Conservation (phyloP, 2,113 vertebrate species). For the Oryzias celebensis region DNA sequence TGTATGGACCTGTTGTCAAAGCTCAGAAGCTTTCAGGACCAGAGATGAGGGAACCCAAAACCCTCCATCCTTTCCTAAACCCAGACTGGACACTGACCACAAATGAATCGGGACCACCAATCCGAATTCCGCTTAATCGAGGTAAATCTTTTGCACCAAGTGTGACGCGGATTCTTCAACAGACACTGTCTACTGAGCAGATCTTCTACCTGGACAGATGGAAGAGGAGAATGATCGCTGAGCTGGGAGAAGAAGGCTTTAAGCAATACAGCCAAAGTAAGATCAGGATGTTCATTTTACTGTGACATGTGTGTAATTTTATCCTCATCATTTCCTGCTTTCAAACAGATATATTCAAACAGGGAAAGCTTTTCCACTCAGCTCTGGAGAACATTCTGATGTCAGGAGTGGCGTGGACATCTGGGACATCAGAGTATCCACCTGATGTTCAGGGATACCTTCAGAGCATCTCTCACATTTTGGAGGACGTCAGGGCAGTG, state of each 20-base stretch:
- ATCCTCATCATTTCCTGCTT: not conserved
- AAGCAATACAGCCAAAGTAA: slow-evolving; percentile 85
- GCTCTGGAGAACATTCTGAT: slow-evolving; percentile 81
- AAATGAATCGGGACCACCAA: slow-evolving; percentile 53
- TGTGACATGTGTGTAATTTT: not conserved
- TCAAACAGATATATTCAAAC: slow-evolving; percentile 83
- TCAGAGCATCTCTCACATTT: slow-evolving; percentile 81
- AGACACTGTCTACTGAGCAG: slow-evolving; percentile 86
- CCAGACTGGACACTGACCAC: slow-evolving; percentile 43
- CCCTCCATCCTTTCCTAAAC: slow-evolving; percentile 78
- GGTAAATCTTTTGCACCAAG: slow-evolving; percentile 73
- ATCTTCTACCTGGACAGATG: slow-evolving; percentile 87
- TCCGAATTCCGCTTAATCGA: slow-evolving; percentile 75
- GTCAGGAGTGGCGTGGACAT: slow-evolving; percentile 40
- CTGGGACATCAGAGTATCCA: slow-evolving; percentile 17
- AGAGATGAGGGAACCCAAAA: slow-evolving; percentile 61
- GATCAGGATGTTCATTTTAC: slow-evolving; percentile 4
- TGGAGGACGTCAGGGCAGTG: slow-evolving; percentile 82
- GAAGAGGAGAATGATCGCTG: slow-evolving; percentile 85
- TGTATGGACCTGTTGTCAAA: slow-evolving; percentile 83
- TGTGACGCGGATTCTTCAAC: slow-evolving; percentile 89
- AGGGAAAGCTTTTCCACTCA: slow-evolving; percentile 87
- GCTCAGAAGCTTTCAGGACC: slow-evolving; percentile 41
- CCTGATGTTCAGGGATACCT: slow-evolving; percentile 78
- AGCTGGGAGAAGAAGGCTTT: slow-evolving; percentile 92